These are phyloP conservation scores for Actinopyga echinites DNA, from an alignment of 53 echinoderm and acorn worm species.

Conservation along the genomic window DNA sequence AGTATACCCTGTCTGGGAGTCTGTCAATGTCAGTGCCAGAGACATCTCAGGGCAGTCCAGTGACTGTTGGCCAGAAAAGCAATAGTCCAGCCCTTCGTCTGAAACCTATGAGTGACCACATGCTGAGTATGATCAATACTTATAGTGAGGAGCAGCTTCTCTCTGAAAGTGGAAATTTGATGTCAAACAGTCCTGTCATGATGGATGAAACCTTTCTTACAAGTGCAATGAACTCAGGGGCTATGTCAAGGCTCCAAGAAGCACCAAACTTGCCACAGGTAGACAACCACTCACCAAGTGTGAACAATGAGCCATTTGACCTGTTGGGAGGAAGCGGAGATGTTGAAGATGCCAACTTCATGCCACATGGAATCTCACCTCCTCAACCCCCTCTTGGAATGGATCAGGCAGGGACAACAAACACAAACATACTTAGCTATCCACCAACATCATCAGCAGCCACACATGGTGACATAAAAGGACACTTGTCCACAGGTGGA, in stretches of 20 bases:
- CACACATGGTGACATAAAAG: constrained; percentile 9
- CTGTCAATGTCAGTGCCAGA: constrained; percentile 80
- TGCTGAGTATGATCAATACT: constrained; percentile 83
- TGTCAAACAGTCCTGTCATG: constrained; percentile 78
- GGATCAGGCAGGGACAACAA: constrained; percentile 5
- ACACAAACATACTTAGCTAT: constrained; percentile 22
- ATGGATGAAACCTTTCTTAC: constrained; percentile 92
- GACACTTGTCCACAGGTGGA: not conserved
- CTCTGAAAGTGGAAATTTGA: constrained; percentile 78
- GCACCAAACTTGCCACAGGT: constrained; percentile 71
- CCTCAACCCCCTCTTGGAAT: constrained; percentile 49
- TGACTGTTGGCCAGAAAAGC: constrained; percentile 78
- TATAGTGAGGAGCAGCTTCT: constrained; percentile 94
- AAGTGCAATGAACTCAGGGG: constrained; percentile 68
- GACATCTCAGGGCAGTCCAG: constrained; percentile 87
- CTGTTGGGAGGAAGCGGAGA: constrained; percentile 86
- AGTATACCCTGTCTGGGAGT: constrained; percentile 83
- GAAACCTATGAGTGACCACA: constrained; percentile 88
- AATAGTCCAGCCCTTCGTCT: constrained; percentile 88
- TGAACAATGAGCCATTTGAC: constrained; percentile 93
- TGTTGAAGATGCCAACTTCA: constrained; percentile 92
- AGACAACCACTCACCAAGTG: constrained; percentile 94
- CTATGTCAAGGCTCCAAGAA: constrained; percentile 67
- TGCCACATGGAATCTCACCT: constrained; percentile 87
- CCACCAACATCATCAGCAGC: not conserved